Evolutionary conservation across 2,888 invertebrate species (phyloP), one percentile per base, ranked within the genome.

Genomic region (Parnassius apollo): DNA sequence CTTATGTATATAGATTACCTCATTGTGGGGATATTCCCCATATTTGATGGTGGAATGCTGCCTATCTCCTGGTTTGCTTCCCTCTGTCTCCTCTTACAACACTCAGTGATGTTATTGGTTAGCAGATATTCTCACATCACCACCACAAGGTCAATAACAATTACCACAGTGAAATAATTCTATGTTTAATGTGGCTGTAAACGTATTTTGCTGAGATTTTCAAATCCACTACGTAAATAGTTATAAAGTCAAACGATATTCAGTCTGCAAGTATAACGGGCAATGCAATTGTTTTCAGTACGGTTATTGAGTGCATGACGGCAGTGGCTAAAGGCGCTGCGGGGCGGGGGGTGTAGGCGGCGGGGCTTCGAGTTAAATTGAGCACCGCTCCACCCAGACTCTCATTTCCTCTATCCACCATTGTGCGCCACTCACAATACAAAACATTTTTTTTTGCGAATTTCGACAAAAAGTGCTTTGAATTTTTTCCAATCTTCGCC

Each of bases 351-450:
- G 59, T 56, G 57, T 56, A 66, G 69, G 65, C 67, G 64, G 68
- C 68, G 67, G 67, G 62, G 69, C 75, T 72, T n/a, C 49, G 76
- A 71, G 76, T 75, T 83, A 84, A 86, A 89, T 86, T 91, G 89
- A 91, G 90, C 89, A 88, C 89, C 88, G 90, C 86, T 80, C 83
- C 83, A 80, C 85, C 89, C 88, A 90, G 90, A 90, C 90, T 88
- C 88, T 88, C 89, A 89, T 91, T 91, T 91, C 90, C 90, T 90
- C 83, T 82, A 83, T 81, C 85, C 79, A 77, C 86, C 81, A 91
- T 91, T 91, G 91, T 91, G 80, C 82, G 80, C 84, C 82, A 83
- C 83, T 87, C 88, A 90, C 90, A 91, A 91, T 90, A 89, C 90
- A 89, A 89, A 91, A 90, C 88, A 90, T 88, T 89, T 89, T 87